Conservation (phyloP, 2,797 vertebrate genomes). For the Microcaecilia unicolor region DNA sequence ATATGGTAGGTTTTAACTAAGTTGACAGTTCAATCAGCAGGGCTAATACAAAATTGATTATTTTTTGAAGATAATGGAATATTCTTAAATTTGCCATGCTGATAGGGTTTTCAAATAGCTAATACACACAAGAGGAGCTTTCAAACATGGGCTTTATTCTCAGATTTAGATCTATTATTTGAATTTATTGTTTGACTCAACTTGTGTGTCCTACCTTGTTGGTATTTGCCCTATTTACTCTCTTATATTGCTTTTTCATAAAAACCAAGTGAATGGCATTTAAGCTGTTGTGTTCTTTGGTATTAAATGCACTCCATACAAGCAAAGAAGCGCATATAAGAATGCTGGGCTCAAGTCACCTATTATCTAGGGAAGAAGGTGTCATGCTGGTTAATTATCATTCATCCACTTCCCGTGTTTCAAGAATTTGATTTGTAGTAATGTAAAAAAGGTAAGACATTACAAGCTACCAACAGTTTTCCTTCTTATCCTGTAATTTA, state of each 20-base stretch:
- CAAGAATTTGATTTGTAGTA: background rate
- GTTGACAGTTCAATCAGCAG: slow-evolving; percentile 32
- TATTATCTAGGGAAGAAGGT: slow-evolving; percentile 71
- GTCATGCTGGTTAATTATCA: slow-evolving; percentile 65
- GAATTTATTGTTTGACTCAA: slow-evolving; percentile 72
- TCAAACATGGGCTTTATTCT: slow-evolving; percentile 5
- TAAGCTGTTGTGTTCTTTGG: slow-evolving; percentile 85
- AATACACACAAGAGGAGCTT: slow-evolving; percentile 8
- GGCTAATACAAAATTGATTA: slow-evolving; percentile 33
- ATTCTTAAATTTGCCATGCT: slow-evolving; percentile 14
- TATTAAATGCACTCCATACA: slow-evolving; percentile 82
- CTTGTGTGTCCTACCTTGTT: slow-evolving; percentile 79
- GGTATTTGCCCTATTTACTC: slow-evolving; percentile 97
- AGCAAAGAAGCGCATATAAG: slow-evolving; percentile 72
- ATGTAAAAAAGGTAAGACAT: background rate
- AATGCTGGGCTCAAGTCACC: slow-evolving; percentile 70
- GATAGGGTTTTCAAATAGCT: slow-evolving; percentile 14
- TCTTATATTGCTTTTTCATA: slow-evolving; percentile 89
- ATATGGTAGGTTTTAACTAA: slow-evolving; percentile 32
- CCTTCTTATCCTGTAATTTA: background rate
- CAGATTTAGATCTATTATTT: slow-evolving; percentile 44
- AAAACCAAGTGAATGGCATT: slow-evolving; percentile 85
- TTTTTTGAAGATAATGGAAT: slow-evolving; percentile 35
- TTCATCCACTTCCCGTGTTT: slow-evolving; percentile 52
- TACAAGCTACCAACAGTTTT: no score